Conservation (phyloP, 1,140 invertebrate genomes). For the Pseudomyrmex sp. region DNA sequence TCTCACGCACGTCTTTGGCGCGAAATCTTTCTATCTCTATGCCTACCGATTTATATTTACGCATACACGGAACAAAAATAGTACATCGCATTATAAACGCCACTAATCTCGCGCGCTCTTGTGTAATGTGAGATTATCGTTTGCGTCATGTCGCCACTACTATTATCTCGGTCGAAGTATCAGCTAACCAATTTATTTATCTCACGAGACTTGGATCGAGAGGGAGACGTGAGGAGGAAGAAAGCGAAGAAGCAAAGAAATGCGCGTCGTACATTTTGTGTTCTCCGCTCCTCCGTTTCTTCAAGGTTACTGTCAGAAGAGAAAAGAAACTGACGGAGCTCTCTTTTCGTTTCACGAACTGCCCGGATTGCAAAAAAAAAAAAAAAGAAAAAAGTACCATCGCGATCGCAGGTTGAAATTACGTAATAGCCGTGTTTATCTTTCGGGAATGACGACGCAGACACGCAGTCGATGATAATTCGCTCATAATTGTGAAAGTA, state of each 20-base stretch:
- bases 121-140: conserved; percentile 15
- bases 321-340: no score
- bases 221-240: not conserved
- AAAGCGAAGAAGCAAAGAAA: not conserved
- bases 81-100: conserved; percentile 2
- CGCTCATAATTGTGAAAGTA: no score
- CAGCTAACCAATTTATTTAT: conserved; percentile 18
- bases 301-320: no score
- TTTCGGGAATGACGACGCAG: no score
- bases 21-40: no score
- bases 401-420: no score
- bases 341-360: no score
- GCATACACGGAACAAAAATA: conserved; percentile 16
- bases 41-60: not conserved
- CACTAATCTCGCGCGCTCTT: not conserved
- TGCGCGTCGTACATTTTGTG: conserved; percentile 21
- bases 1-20: not conserved
- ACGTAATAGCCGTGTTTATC: no score
- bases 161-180: conserved; percentile 27
- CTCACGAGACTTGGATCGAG: conserved; percentile 1
- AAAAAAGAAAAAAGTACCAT: no score
- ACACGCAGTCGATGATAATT: no score
- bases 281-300: no score
- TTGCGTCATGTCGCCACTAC: conserved; percentile 15
- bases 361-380: no score